Conservation (phyloP, 2,888 invertebrate genomes). For the Drosophila anomelani region DNA sequence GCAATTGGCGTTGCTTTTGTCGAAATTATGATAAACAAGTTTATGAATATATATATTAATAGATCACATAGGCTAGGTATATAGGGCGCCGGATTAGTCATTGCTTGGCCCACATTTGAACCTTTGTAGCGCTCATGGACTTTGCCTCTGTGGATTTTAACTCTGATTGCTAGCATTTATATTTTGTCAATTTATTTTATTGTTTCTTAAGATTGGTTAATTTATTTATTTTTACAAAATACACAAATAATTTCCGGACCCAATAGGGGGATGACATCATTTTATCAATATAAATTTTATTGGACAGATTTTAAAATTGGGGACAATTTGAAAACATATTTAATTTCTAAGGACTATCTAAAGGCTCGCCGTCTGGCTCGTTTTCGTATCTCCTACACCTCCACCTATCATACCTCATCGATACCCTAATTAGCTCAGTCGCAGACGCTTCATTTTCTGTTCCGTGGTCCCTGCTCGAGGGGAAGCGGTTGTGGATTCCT, state of each 20-base stretch:
- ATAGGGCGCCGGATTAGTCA: conserved; percentile 24
- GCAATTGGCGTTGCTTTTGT: conserved; percentile 49
- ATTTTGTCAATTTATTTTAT: too few relatives aligned
- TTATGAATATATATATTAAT: conserved; percentile 42
- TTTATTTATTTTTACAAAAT: background rate
- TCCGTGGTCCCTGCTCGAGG: background rate
- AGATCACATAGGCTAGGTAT: background rate
- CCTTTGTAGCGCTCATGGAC: background rate
- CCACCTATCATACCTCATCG: too few relatives aligned
- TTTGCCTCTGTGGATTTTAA: background rate
- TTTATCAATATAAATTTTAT: background rate
- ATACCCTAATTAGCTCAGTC: background rate
- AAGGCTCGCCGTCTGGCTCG: background rate
- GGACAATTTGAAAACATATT: background rate
- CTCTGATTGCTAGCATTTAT: too few relatives aligned
- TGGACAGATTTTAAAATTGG: background rate
- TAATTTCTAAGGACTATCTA: background rate
- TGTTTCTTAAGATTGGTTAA: background rate
- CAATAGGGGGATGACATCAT: too few relatives aligned
- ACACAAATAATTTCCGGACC: background rate
- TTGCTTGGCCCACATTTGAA: background rate
- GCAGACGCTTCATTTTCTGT: background rate
- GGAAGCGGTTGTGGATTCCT: background rate
- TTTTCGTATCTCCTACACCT: background rate
- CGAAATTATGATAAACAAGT: conserved; percentile 71